Conservation (phyloP, 2,797 vertebrate species). For the Protosalanx chinensis region DNA sequence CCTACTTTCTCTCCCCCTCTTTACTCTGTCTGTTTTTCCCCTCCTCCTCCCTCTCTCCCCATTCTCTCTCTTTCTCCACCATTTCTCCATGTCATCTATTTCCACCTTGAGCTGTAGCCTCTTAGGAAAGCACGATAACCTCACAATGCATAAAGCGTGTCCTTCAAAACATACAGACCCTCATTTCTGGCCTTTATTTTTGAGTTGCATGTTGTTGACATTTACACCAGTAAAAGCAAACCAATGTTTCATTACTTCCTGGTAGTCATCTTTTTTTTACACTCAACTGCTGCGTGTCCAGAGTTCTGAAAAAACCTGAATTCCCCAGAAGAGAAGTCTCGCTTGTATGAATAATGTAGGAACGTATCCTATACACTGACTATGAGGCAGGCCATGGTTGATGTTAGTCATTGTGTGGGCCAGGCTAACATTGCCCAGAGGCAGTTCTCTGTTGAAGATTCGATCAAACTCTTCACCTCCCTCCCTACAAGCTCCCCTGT, state of each 20-base stretch:
- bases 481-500: neutral
- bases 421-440: too few species aligned
- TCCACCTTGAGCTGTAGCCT: constrained; percentile 27
- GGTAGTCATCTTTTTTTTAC: neutral
- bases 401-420: too few species aligned
- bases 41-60: too few species aligned
- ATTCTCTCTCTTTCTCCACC: constrained; percentile 15
- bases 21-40: neutral
- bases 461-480: too few species aligned
- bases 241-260: neutral
- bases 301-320: neutral
- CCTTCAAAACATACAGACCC: neutral
- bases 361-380: too few species aligned
- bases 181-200: neutral
- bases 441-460: too few species aligned
- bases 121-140: constrained; percentile 1
- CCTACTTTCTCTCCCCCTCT: constrained; percentile 23
- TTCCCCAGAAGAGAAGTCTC: neutral
- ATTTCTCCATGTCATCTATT: constrained; percentile 12
- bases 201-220: constrained; percentile 1
- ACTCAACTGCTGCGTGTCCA: neutral
- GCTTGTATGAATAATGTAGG: neutral
- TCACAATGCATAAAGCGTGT: neutral
- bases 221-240: neutral
- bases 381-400: too few species aligned